phyloP scores from a whole-genome alignment of 2,113 vertebrate genomes.

The Paradoxurus hermaphroditus region DNA sequence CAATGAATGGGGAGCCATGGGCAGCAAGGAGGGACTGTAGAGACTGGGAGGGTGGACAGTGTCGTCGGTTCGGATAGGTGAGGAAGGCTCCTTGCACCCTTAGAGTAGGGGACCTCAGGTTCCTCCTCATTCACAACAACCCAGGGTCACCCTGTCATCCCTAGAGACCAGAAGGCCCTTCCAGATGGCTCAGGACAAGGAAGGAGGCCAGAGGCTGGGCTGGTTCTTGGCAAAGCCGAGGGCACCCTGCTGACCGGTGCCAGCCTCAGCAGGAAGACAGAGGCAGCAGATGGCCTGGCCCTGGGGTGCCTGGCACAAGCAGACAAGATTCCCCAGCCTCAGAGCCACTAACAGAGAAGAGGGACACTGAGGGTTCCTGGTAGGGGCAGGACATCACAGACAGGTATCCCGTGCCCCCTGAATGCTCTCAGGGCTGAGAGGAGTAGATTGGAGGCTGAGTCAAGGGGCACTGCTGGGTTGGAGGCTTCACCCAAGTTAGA shows the following conservation, averaged over 20 bases:
- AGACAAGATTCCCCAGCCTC: constrained; percentile 49
- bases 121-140: not conserved
- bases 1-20: not conserved
- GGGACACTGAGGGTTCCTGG: not conserved
- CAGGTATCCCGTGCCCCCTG: not conserved
- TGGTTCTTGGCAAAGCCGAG: constrained; percentile 58
- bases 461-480: not conserved
- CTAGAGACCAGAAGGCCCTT: constrained; percentile 55
- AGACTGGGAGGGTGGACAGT: too few relatives aligned
- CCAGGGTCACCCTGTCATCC: not conserved
- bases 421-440: not conserved
- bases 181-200: constrained; percentile 55
- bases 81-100: not conserved
- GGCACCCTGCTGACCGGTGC: constrained; percentile 68
- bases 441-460: not conserved
- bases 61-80: not conserved
- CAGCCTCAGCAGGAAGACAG: constrained; percentile 64
- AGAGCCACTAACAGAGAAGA: constrained; percentile 35
- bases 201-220: not conserved
- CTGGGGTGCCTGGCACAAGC: constrained; percentile 68
- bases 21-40: not conserved
- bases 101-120: not conserved
- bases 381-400: not conserved
- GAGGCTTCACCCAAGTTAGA: not conserved
- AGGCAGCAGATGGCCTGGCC: constrained; percentile 73